These are phyloP conservation scores for Ichneumon xanthorius DNA, from an alignment of 2,888 invertebrate genomes.

Conservation along the genomic window DNA sequence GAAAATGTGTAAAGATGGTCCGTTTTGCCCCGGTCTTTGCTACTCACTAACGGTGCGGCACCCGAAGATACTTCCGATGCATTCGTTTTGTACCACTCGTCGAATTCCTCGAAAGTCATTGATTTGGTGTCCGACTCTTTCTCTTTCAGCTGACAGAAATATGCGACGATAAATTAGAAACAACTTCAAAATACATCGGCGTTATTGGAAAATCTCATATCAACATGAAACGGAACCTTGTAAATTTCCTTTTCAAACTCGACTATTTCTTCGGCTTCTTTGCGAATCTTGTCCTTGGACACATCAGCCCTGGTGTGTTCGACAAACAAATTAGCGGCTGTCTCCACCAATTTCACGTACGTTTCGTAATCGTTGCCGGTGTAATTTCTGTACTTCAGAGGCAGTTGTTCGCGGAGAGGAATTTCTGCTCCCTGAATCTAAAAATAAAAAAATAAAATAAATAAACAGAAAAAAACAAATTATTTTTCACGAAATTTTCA, in stretches of 20 bases:
- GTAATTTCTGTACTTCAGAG: constrained; percentile 55
- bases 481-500: neutral
- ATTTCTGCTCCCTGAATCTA: constrained; percentile 39
- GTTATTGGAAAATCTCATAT: neutral
- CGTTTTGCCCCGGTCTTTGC: too few species aligned
- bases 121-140: neutral
- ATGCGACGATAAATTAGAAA: neutral
- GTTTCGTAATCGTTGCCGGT: constrained; percentile 49
- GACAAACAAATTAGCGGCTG: constrained; percentile 64
- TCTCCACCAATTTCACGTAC: constrained; percentile 65
- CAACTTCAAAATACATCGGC: neutral
- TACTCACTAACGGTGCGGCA: too few species aligned
- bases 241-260: constrained; percentile 69
- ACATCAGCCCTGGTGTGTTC: constrained; percentile 66
- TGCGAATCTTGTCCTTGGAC: constrained; percentile 55
- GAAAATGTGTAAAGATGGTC: too few species aligned
- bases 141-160: constrained; percentile 14
- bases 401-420: constrained; percentile 49
- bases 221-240: constrained; percentile 21
- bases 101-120: constrained; percentile 28
- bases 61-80: constrained; percentile 2
- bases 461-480: too few species aligned
- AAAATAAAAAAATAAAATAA: neutral
- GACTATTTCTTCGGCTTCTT: constrained; percentile 71
- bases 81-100: constrained; percentile 50